Evolutionary conservation across 2,797 vertebrate species (phyloP).

Genomic region (Chelon labrosus): DNA sequence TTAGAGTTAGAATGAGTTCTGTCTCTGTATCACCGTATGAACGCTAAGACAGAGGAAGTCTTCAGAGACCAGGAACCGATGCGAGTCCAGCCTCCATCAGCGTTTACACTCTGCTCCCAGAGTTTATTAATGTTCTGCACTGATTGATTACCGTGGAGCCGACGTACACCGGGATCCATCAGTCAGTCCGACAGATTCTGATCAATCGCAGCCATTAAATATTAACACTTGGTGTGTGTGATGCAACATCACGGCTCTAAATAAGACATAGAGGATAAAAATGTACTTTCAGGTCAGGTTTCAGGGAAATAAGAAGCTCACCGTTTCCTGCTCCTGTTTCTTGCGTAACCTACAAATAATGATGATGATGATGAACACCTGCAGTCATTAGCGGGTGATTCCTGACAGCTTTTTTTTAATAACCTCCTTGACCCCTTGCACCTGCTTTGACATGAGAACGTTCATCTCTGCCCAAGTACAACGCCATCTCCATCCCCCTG

Average conservation of each 20-base stretch:
- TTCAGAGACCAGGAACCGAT: no score
- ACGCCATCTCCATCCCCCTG: neutral
- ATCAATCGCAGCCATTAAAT: neutral
- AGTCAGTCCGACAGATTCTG: neutral
- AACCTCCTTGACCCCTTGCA: neutral
- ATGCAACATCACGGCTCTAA: neutral
- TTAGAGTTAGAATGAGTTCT: no score
- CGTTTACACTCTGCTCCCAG: neutral
- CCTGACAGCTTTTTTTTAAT: constrained; percentile 17
- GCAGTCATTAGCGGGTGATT: constrained; percentile 9
- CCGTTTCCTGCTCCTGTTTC: neutral
- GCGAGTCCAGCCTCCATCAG: neutral
- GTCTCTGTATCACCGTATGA: no score
- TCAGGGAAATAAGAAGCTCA: no score
- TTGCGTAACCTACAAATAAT: neutral
- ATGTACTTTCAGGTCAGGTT: no score
- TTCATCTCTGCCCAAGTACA: neutral
- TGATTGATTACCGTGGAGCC: neutral
- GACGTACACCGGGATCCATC: neutral
- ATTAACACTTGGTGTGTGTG: neutral
- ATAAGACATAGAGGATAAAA: neutral
- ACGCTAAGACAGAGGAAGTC: no score
- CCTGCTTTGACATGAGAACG: constrained; percentile 1
- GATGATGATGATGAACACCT: constrained; percentile 2
- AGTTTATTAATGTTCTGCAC: no score